phyloP scores from a whole-genome alignment of 2,888 invertebrate species.

The Apantesis nais region DNA sequence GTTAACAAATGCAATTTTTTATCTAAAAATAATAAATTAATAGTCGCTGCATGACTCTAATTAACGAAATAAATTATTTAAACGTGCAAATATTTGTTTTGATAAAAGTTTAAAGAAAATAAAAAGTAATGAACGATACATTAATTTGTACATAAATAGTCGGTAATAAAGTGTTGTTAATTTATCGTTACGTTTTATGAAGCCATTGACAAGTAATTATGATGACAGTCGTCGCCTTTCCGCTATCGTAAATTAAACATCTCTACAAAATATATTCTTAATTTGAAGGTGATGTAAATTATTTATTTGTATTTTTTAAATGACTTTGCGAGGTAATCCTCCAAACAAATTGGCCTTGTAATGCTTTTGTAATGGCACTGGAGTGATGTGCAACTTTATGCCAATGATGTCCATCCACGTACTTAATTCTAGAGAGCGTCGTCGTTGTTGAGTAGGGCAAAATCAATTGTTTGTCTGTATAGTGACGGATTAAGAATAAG shows the following conservation, averaged over 20 bases:
- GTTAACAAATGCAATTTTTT: too few relatives aligned
- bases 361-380: background rate
- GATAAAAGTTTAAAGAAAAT: background rate
- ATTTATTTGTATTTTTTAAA: background rate
- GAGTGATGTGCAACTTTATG: background rate
- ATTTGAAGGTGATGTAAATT: background rate
- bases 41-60: background rate
- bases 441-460: too few relatives aligned
- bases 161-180: background rate
- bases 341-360: background rate
- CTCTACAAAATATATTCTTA: background rate
- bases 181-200: background rate
- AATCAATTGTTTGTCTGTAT: too few relatives aligned
- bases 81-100: background rate
- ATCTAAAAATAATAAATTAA: background rate
- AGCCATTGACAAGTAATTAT: background rate
- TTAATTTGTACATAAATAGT: background rate
- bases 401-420: background rate
- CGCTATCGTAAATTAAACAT: background rate
- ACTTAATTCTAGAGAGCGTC: too few relatives aligned
- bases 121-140: background rate
- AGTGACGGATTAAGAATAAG: too few relatives aligned
- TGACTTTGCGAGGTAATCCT: background rate
- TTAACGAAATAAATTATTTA: background rate
- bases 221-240: background rate